Base-by-base conservation (phyloP, 1,140 invertebrate genomes). In the Adelges cooleyi region DNA sequence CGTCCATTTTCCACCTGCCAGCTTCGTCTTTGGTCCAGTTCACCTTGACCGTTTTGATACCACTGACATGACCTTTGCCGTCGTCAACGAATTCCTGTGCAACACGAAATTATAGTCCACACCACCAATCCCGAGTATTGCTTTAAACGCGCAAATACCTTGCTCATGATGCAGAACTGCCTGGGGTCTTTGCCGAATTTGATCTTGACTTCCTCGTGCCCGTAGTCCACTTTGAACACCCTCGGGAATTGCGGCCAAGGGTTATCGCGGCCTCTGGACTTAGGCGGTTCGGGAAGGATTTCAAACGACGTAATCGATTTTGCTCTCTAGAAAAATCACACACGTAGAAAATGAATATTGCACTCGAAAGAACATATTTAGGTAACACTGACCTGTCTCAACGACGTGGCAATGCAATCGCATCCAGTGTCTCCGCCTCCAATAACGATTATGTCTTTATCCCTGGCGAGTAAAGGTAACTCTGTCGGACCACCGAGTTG, bases 391-490 rank as follows among this genome's bases (percentile, higher is more conserved):
- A 84, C 84, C 76, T 98, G 93, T 71, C 96, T 81, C 13, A 98
- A 80, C 3, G 94, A 95, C 2, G 96, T 99, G 40, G 90, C 96
- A 75, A 99, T 98, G 73, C 96, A 99, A 81, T 99, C 96, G 77
- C 92, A 95, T 0, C 96, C 96, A n/a, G 96, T 99, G 75, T 99
- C 96, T 25, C 96, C 96, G 13, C 96, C 96, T 20, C 96, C 96
- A 71, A 99, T 95, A 65, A 99, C 85, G 68, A 99, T 85, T 4
- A 99, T 94, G 76, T 96, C 80, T 75, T 97, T 98, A 71, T 89
- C 90, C 73, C 93, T 89, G 17, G 96, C 95, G 42, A 84, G 81
- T 33, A 91, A 80, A 33, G 76, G 75, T 46, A 82, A 72, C 70
- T 79, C 69, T 44, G 80, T 75, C 15, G 80, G 71, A 70, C 82